Conservation (phyloP, 2,888 invertebrate species). For the Endotricha flammealis region DNA sequence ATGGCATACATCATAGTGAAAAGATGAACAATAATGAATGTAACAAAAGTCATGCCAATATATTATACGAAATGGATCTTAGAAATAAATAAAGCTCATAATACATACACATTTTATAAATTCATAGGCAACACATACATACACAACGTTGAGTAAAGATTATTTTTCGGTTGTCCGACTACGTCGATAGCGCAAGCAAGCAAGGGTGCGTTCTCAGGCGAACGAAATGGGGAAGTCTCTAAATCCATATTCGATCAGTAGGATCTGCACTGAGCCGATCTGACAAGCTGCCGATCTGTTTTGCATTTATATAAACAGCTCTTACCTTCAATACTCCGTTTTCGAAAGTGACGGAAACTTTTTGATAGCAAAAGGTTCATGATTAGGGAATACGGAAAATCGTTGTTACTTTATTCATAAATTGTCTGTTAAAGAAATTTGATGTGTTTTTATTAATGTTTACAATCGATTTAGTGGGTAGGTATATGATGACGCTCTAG, state of each 20-base stretch:
- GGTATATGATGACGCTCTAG: too few species aligned
- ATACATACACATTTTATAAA: too few species aligned
- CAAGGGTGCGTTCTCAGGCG: conserved; percentile 54
- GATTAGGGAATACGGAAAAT: neutral
- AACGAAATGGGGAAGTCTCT: conserved; percentile 62
- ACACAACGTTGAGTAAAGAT: conserved; percentile 53
- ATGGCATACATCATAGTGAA: too few species aligned
- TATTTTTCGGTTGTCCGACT: conserved; percentile 73
- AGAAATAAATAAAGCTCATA: too few species aligned
- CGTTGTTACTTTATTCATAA: neutral
- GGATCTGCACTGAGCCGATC: conserved; percentile 71
- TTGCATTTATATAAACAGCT: conserved; percentile 78
- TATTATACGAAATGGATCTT: too few species aligned
- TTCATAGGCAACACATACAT: too few species aligned
- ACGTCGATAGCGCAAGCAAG: conserved; percentile 45
- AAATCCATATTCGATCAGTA: conserved; percentile 77
- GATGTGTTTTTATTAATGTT: too few species aligned
- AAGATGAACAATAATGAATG: too few species aligned
- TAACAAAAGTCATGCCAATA: too few species aligned
- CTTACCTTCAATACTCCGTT: conserved; percentile 52
- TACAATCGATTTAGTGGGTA: too few species aligned
- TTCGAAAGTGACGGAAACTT: conserved; percentile 37
- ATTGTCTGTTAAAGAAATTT: too few species aligned
- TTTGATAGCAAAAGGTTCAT: conserved; percentile 17
- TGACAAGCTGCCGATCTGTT: conserved; percentile 76